Evolutionary conservation across 2,888 invertebrate species (phyloP).

Genomic region (Drosophila falleni): DNA sequence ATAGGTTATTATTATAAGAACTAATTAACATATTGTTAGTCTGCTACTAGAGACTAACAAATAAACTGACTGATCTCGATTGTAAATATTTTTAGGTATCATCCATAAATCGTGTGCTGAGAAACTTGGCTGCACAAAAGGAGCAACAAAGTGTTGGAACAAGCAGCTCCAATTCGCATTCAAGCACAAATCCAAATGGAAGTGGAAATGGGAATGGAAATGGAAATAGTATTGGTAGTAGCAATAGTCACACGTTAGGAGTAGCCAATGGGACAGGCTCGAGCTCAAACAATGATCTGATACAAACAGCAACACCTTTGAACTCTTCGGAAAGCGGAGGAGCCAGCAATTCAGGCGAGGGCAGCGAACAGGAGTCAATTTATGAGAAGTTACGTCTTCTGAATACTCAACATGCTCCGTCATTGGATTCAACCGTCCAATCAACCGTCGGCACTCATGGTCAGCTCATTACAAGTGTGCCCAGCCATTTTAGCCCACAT

Average conservation of each 20-base stretch:
- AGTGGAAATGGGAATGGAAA: conserved; percentile 38
- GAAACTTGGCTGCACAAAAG: conserved; percentile 98
- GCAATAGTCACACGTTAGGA: conserved; percentile 18
- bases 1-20: background rate
- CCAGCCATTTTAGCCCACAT: conserved; percentile 58
- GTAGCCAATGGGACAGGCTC: conserved; percentile 7
- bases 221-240: conserved; percentile 21
- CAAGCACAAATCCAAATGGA: conserved; percentile 21
- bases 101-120: conserved; percentile 96
- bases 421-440: conserved; percentile 36
- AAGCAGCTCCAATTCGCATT: conserved; percentile 19
- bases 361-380: conserved; percentile 73
- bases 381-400: conserved; percentile 84
- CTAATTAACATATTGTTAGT: background rate
- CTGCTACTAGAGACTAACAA: background rate
- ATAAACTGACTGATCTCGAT: background rate
- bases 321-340: conserved; percentile 82
- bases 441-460: conserved; percentile 47
- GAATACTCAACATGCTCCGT: conserved; percentile 69
- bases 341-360: conserved; percentile 72
- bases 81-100: conserved; percentile 72
- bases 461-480: conserved; percentile 44
- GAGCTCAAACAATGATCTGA: conserved; percentile 40
- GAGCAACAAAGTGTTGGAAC: conserved; percentile 85
- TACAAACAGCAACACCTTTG: conserved; percentile 80